phyloP scores from a whole-genome alignment of 2,797 vertebrate species.

The Nasua narica region DNA sequence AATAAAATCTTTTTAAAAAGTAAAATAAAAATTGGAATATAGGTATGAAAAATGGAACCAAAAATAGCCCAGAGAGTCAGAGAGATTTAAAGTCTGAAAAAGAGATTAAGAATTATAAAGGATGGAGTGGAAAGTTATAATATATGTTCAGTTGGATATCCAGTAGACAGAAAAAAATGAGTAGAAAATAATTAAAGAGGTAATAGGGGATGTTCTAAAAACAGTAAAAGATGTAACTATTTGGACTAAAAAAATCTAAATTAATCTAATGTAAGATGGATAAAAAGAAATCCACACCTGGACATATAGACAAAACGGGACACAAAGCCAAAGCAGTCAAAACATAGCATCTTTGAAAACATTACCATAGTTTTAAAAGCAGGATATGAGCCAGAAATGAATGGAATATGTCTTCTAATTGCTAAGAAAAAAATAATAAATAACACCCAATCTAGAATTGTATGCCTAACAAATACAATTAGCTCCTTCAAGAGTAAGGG shows the following conservation, averaged over 20 bases:
- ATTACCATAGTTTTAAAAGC: neutral
- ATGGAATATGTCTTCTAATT: neutral
- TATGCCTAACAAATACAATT: neutral
- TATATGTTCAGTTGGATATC: no score
- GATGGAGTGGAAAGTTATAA: no score
- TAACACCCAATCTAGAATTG: neutral
- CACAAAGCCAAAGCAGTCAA: neutral
- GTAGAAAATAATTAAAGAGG: no score
- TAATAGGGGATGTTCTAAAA: no score
- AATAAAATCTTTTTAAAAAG: no score
- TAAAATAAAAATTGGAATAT: no score
- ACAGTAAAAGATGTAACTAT: no score
- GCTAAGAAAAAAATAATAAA: neutral
- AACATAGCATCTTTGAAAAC: neutral
- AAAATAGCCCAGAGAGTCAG: no score
- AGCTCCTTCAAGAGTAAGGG: neutral
- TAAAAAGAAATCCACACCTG: neutral
- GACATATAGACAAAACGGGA: neutral
- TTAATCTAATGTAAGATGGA: neutral
- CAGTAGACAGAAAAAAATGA: no score
- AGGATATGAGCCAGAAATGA: neutral
- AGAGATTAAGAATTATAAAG: no score
- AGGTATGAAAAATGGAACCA: no score
- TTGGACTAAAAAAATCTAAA: neutral
- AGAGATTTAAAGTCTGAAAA: no score